These are phyloP conservation scores for Nematolebias whitei DNA, from an alignment of 2,113 vertebrate genomes.

Conservation along the genomic window DNA sequence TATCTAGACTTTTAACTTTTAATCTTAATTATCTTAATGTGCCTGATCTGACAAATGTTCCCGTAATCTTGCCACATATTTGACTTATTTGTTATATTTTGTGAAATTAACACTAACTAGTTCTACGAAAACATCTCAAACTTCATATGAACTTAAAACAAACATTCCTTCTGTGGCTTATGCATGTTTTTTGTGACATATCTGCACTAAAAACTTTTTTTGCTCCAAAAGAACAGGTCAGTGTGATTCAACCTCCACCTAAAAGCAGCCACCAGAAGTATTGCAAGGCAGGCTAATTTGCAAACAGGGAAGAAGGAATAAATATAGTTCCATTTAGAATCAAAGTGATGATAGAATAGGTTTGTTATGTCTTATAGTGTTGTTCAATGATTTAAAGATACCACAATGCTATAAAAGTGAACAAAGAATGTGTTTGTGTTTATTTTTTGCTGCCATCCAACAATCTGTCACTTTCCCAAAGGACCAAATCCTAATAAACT, in stretches of 20 bases:
- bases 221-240: not conserved
- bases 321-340: not conserved
- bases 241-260: not conserved
- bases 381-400: conserved; percentile 21
- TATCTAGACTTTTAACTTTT: no score
- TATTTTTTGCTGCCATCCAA: conserved; percentile 1
- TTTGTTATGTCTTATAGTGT: not conserved
- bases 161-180: not conserved
- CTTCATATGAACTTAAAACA: not conserved
- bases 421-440: not conserved
- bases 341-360: not conserved
- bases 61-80: no score
- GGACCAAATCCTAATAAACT: conserved; percentile 55
- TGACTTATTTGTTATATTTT: no score
- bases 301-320: not conserved
- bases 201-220: not conserved
- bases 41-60: no score
- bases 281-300: not conserved
- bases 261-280: not conserved
- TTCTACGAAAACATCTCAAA: not conserved
- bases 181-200: not conserved
- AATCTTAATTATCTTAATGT: no score
- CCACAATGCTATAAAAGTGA: conserved; percentile 24
- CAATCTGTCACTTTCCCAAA: conserved; percentile 51
- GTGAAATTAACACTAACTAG: no score